These are phyloP conservation scores for Coranthus polyacanthus DNA, from an alignment of 2,797 vertebrate genomes.

Conservation along the genomic window DNA sequence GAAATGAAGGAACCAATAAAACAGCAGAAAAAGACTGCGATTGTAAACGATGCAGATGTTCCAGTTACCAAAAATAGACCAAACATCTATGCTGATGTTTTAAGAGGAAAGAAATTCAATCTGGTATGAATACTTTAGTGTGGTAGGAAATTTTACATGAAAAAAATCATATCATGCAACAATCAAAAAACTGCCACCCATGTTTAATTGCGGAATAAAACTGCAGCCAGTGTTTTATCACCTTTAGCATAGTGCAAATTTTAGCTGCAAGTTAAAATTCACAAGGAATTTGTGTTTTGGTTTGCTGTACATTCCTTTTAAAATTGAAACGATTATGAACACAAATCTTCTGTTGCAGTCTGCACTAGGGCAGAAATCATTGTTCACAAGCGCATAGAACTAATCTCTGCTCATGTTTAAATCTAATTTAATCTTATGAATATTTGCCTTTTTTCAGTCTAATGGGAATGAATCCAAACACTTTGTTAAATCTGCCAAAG, in stretches of 20 bases:
- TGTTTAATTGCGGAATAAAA: too few relatives aligned
- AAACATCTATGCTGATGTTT: too few relatives aligned
- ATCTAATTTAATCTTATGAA: constrained; percentile 14
- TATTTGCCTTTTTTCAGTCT: constrained; percentile 24
- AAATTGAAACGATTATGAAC: constrained; percentile 5
- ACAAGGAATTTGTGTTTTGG: constrained; percentile 8
- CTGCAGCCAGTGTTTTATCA: too few relatives aligned
- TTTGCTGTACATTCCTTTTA: constrained; percentile 14
- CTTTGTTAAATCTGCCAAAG: constrained; percentile 15
- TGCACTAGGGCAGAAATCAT: background rate
- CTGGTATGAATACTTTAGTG: too few relatives aligned
- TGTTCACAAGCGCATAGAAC: constrained; percentile 4
- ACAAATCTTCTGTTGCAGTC: background rate
- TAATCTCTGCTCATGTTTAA: constrained; percentile 18
- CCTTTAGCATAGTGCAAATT: background rate
- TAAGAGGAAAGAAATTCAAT: too few relatives aligned
- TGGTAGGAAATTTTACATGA: too few relatives aligned
- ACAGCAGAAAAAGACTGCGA: too few relatives aligned
- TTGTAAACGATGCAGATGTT: too few relatives aligned
- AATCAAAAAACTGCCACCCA: too few relatives aligned
- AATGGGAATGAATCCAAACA: constrained; percentile 20
- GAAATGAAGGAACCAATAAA: too few relatives aligned
- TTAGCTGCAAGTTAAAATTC: background rate
- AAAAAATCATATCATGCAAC: too few relatives aligned
- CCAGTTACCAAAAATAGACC: too few relatives aligned